Base-by-base conservation (phyloP, 2,113 vertebrate genomes). In the Catharus bicknelli region DNA sequence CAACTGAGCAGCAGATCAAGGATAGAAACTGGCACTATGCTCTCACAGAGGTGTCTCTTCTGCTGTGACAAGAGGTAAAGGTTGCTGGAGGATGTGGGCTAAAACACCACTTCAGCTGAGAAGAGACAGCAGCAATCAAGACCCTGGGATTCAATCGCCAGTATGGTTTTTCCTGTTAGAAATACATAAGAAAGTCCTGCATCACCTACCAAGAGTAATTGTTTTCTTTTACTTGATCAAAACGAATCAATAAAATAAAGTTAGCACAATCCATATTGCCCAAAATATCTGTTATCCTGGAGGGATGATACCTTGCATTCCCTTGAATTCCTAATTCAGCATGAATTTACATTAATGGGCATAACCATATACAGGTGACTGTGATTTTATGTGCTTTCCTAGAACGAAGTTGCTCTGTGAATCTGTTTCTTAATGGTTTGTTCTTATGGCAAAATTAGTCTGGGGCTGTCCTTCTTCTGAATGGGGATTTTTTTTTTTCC, bases 371-470 rank as follows among this genome's bases (percentile, higher is more conserved):
- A 78, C 58, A 66, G 50, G 38, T 88, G 62, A 85, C 61, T 70
- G 27, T 34, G 66, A 74, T 93, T 93, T 95, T 55, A 85, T 88
- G 53, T 86, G 89, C 95, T 92, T 96, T 96, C 90, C 88, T 95
- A 93, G 79, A 70, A 83, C 57, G 77, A 94, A 95, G 91, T 72
- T 94, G 32, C 84, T 88, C 69, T 86, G 83, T 94, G 93, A 96
- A 94, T 94, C 86, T 32, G 26, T 95, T 95, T 95, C 93, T 97
- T 96, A 80, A 95, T 86, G 74, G 54, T 80, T 96, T 94, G 75
- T 83, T 95, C 96, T 96, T 96, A 91, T 61, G 94, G 94, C 40
- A 96, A 95, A 97, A 97, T 93, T 83, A 96, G 82, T 96, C 93
- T 90, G 90, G 67, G 95, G 86, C 86, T 87, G 88, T 94, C 96